Conservation (phyloP, 2,888 invertebrate species). For the Apoderus coryli region DNA sequence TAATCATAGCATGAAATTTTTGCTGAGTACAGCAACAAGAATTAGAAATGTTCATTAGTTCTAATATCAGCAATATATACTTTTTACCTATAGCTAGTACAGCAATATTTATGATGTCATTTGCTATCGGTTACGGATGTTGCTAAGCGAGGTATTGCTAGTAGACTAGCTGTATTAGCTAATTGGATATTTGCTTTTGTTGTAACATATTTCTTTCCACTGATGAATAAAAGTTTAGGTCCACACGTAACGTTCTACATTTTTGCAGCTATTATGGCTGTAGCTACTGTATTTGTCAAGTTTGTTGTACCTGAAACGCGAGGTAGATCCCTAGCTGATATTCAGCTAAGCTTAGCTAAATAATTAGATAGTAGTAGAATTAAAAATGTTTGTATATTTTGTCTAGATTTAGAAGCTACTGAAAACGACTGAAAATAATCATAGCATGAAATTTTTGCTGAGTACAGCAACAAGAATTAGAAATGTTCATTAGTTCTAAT, state of each 20-base stretch:
- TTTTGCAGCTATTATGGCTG: slow-evolving; percentile 24
- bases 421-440: too few relatives aligned
- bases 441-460: too few relatives aligned
- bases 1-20: too few relatives aligned
- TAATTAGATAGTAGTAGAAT: too few relatives aligned
- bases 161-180: slow-evolving; percentile 26
- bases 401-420: too few relatives aligned
- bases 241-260: slow-evolving; percentile 28
- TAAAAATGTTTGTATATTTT: too few relatives aligned
- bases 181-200: slow-evolving; percentile 29
- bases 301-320: slow-evolving; percentile 30
- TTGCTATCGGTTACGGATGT: slow-evolving; percentile 28
- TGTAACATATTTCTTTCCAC: slow-evolving; percentile 29
- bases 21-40: too few relatives aligned
- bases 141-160: slow-evolving; percentile 28
- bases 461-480: too few relatives aligned
- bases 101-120: slow-evolving; percentile 26
- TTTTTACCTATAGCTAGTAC: slow-evolving; percentile 26
- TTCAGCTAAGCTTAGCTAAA: slow-evolving; percentile 25
- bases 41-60: too few relatives aligned
- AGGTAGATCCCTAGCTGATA: slow-evolving; percentile 27
- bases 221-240: slow-evolving; percentile 25
- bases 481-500: too few relatives aligned
- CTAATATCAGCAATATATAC: slow-evolving; percentile 39
- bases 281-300: slow-evolving; percentile 25